Evolutionary conservation across 64 coral and sea anemone species (phyloP).

Genomic region (Montipora capricornis): DNA sequence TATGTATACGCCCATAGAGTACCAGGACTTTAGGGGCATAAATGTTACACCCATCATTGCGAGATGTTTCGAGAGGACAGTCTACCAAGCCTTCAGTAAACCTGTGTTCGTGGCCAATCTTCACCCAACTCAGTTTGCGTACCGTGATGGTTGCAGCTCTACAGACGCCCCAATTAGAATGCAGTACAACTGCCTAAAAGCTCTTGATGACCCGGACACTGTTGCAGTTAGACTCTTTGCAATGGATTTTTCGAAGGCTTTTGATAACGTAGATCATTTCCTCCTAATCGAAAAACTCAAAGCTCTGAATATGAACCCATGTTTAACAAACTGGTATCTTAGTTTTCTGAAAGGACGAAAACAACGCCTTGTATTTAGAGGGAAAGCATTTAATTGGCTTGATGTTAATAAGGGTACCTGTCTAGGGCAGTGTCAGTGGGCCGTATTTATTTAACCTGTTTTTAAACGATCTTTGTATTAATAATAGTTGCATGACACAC

Average conservation of each 20-base stretch:
- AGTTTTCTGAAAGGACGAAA: too few species aligned
- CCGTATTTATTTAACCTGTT: too few species aligned
- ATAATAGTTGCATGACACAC: too few species aligned
- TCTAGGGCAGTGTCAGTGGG: too few species aligned
- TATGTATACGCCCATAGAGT: neutral
- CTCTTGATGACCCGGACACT: constrained; percentile 1
- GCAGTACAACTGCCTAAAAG: neutral
- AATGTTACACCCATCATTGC: constrained; percentile 64
- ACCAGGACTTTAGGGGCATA: constrained; percentile 52
- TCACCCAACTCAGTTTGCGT: constrained; percentile 43
- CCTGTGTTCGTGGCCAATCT: constrained; percentile 18
- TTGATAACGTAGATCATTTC: constrained; percentile 21
- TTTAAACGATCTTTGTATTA: too few species aligned
- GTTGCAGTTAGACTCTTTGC: constrained; percentile 31
- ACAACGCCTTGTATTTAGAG: too few species aligned
- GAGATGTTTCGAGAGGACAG: constrained; percentile 38
- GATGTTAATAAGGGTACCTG: too few species aligned
- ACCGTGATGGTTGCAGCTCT: constrained; percentile 51
- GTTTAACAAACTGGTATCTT: too few species aligned
- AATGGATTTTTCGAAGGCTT: constrained; percentile 54
- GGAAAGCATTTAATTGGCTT: too few species aligned
- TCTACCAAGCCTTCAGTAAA: constrained; percentile 51
- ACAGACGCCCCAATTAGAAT: constrained; percentile 36
- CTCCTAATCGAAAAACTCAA: too few species aligned
- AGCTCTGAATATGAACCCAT: too few species aligned